Evolutionary conservation across 2,888 invertebrate species (phyloP), one percentile per base, ranked within the genome.

Genomic region (Dendrolimus houi): DNA sequence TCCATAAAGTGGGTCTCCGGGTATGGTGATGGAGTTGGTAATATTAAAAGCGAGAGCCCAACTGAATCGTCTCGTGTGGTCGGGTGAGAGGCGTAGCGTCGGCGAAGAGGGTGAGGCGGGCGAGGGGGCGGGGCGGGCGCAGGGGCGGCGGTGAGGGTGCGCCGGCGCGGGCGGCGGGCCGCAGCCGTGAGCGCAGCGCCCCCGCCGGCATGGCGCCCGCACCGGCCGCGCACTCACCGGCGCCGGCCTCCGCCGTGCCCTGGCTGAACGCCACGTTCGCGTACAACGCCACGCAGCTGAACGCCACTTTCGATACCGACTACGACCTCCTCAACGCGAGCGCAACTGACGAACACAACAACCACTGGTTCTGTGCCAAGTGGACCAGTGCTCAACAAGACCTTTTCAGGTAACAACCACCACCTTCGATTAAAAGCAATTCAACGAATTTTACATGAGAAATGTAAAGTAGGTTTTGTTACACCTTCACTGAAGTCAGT

Each of bases 351-450:
- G 87, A 87, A 56, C 87, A 81, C 62, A 75, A 89, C 67, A 81
- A 84, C 66, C 85, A 88, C 71, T 90, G 91, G 82, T 91, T 92
- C 72, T 95, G 95, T 80, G 94, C 94, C 62, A 94, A 95, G 77
- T 96, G 96, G 96, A 94, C 94, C 66, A 94, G 93, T 57, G 95
- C 95, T 54, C 96, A 96, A 78, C 96, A 96, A 78, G 94, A 93
- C 72, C 92, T 96, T 58, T 95, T 83, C 96, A 96, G 83, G 88
- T 87, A 64, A 57, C 9, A 55, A 29, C 29, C 6, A 29, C 29
- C 6, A 3, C 29, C 3, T 29, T 29, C 29, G 29, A 29, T 29
- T 29, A 29, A 29, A 29, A 29, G 29, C 29, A 29, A 29, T 29
- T 29, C 6, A 29, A 29, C 29, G 29, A 29, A 29, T 29, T 29